A percentile compares a stretch with the other conserved stretches of the same genome.
phyloP scores from a whole-genome alignment of 2,888 invertebrate genomes.

The Drosophila seclusa region DNA sequence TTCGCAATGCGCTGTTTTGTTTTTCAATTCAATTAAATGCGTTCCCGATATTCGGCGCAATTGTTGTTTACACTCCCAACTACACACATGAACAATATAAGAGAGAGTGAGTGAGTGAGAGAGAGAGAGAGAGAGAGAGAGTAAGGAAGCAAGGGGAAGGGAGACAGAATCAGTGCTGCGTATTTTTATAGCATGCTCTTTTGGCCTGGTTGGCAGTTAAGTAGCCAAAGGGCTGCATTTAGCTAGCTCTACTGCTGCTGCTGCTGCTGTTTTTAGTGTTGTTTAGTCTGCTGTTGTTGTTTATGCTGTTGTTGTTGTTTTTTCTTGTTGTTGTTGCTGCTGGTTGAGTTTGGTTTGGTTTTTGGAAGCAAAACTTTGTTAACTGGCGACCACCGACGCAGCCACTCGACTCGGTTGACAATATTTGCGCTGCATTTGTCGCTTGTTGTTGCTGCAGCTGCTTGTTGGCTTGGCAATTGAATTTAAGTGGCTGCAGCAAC shows the following conservation, averaged over 20 bases:
- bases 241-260: constrained; percentile 19
- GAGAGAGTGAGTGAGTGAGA: not conserved
- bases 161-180: constrained; percentile 27
- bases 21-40: constrained; percentile 77
- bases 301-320: constrained; percentile 22
- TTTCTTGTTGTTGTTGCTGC: constrained; percentile 13
- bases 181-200: constrained; percentile 65
- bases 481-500: constrained; percentile 66
- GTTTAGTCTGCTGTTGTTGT: constrained; percentile 4
- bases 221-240: constrained; percentile 69
- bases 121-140: constrained; percentile 1
- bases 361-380: constrained; percentile 69
- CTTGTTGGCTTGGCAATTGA: constrained; percentile 69
- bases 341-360: constrained; percentile 45
- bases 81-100: constrained; percentile 13
- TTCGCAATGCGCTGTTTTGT: constrained; percentile 41
- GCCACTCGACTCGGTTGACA: constrained; percentile 59
- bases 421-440: constrained; percentile 70
- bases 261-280: constrained; percentile 21
- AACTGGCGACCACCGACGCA: constrained; percentile 57
- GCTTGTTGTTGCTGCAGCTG: constrained; percentile 37
- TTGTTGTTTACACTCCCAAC: constrained; percentile 61
- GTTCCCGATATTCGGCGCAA: constrained; percentile 58
- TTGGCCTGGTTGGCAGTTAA: constrained; percentile 60
- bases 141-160: constrained; percentile 1